Percentiles rank a stretch among this genome's conserved stretches.
Evolutionary conservation across 2,888 invertebrate genomes (phyloP).

Genomic region (Athripsodes cinereus): DNA sequence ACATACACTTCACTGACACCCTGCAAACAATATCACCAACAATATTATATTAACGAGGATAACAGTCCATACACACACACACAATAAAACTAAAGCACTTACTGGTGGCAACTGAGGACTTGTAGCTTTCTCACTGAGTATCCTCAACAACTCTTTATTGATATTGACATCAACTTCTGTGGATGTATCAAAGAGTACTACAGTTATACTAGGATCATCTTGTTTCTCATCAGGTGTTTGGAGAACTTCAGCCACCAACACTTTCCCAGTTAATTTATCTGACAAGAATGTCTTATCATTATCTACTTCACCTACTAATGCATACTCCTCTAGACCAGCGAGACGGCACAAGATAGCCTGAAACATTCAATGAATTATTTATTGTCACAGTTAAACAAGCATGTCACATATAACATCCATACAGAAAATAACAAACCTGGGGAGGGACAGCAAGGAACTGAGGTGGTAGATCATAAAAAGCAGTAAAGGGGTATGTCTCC

Average conservation of each 20-base stretch:
- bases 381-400: too few species aligned
- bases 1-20: conserved; percentile 39
- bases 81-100: background rate
- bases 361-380: conserved; percentile 19
- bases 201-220: conserved; percentile 46
- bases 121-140: conserved; percentile 15
- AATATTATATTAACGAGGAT: background rate
- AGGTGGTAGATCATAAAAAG: conserved; percentile 55
- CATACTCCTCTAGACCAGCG: conserved; percentile 60
- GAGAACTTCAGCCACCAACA: conserved; percentile 52
- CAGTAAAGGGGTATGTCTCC: conserved; percentile 46
- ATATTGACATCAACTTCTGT: conserved; percentile 58
- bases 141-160: conserved; percentile 52
- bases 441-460: conserved; percentile 61
- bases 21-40: conserved; percentile 10
- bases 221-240: conserved; percentile 34
- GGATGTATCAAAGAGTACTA: conserved; percentile 60
- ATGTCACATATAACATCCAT: too few species aligned
- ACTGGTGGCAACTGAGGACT: conserved; percentile 19
- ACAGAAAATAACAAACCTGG: too few species aligned
- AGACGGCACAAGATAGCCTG: conserved; percentile 65
- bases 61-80: background rate
- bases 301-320: conserved; percentile 4
- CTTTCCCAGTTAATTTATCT: conserved; percentile 44
- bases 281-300: conserved; percentile 32